Base-by-base conservation (phyloP, 1,140 invertebrate species). In the Vollenhovia emeryi region DNA sequence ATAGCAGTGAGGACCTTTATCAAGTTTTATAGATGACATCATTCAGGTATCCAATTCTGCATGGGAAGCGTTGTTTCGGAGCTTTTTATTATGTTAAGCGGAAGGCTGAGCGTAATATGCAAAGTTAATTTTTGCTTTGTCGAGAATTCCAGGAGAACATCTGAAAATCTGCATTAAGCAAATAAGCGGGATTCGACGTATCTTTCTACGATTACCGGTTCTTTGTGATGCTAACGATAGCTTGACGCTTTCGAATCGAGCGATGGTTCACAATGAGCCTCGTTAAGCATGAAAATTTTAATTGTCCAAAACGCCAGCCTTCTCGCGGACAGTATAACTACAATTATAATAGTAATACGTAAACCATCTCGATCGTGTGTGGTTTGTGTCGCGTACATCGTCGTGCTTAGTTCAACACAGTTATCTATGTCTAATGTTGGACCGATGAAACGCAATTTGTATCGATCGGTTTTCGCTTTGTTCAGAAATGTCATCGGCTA, bases 221-320 rank as follows among this genome's bases (percentile, higher is more conserved):
- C 27, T 48, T 78, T 78, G 7, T 15, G 3, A 8, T 27, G 55
- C 30, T 40, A 66, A 78, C 60, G 24, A 66, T 66, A 1, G 50
- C 27, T n/a, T 2, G 9, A 50, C 45, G 18, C n/a, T 66, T 78
- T 78, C 8, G 15, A 66, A 78, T 78, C 43, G 75, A 40, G 4
- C n/a, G 43, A 36, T 8, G 30, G 21, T 78, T 8, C 43, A 78
- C 75, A 78, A 78, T 78, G n/a, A 30, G 13, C 30, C 59, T 78
- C 59, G 30, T 78, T 78, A 78, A 66, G 30, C 43, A 66, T 78
- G 59, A 50, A 78, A 78, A 78, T 78, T 78, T 33, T n/a, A 18
- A 7, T 76, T n/a, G 40, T 7, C 33, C 36, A 8, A 4, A 43
- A 33, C 13, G 18, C 33, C 24, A 18, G 8, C 1, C 55, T 40